Conservation (phyloP, 1,140 invertebrate genomes). For the Ceratitis capitata region DNA sequence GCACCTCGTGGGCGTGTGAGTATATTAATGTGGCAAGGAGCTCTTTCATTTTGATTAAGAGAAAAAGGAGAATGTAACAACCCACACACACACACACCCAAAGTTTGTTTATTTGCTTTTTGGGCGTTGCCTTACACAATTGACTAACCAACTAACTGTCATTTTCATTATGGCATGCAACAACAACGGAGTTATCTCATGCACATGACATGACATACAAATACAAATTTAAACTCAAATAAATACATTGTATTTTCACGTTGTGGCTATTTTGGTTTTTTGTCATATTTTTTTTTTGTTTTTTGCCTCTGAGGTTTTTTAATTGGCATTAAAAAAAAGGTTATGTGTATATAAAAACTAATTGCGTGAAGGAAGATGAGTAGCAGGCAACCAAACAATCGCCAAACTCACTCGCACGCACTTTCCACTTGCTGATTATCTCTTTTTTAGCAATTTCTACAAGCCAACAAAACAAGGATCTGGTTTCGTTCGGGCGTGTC, state of each 20-base stretch:
- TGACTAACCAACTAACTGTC: slow-evolving; percentile 22
- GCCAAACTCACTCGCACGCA: neutral
- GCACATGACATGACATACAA: neutral
- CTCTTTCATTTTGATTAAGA: neutral
- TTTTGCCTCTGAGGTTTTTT: neutral
- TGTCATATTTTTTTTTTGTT: too few relatives aligned
- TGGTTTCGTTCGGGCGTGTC: neutral
- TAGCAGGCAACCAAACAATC: too few relatives aligned
- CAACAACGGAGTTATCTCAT: too few relatives aligned
- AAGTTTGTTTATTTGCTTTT: neutral
- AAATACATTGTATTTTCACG: neutral
- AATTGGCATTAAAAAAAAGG: neutral
- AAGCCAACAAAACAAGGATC: neutral
- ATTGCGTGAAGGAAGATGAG: neutral
- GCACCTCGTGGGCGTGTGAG: neutral
- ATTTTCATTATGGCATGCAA: neutral
- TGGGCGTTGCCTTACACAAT: neutral
- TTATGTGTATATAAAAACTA: neutral
- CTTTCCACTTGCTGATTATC: neutral
- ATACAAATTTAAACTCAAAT: neutral
- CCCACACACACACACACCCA: neutral
- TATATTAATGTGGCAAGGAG: neutral
- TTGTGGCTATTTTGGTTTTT: too few relatives aligned
- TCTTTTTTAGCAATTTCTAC: neutral
- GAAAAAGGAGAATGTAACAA: neutral